Evolutionary conservation across 2,113 vertebrate species (phyloP).

Genomic region (Dromaius novaehollandiae): DNA sequence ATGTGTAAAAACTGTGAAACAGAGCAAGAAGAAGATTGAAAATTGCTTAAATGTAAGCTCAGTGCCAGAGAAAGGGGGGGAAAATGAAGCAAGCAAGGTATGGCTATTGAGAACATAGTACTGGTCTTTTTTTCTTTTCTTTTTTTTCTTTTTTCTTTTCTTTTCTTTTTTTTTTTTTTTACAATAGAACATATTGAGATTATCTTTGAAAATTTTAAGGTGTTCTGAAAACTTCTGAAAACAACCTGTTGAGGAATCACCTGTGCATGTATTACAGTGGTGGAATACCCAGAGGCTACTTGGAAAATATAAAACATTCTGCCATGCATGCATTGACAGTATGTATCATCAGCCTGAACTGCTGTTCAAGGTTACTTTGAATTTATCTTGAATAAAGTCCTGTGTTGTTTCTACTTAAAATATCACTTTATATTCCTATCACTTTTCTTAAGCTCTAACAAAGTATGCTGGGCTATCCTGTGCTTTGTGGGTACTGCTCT

Average conservation of each 20-base stretch:
- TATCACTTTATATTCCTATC: background rate
- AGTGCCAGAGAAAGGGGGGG: background rate
- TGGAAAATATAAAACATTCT: background rate
- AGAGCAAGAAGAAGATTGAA: background rate
- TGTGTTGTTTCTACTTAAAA: background rate
- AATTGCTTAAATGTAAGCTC: background rate
- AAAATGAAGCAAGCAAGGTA: background rate
- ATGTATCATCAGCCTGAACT: background rate
- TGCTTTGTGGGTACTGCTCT: background rate
- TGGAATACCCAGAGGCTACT: background rate
- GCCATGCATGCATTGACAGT: background rate
- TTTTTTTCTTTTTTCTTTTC: no score
- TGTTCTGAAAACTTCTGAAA: background rate
- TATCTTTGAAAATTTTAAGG: background rate
- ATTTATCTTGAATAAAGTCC: background rate
- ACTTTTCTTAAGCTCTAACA: background rate
- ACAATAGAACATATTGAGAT: background rate
- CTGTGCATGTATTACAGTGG: background rate
- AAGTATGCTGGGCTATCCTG: background rate
- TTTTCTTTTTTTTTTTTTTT: background rate
- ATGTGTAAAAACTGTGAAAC: background rate
- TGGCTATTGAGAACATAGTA: background rate
- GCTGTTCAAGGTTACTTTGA: background rate
- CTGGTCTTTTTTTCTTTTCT: background rate
- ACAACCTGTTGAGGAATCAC: background rate